A percentile compares a stretch with the other conserved stretches of the same genome.
These are phyloP conservation scores for Chrosomus eos DNA, from an alignment of 2,797 vertebrate genomes.

Conservation along the genomic window DNA sequence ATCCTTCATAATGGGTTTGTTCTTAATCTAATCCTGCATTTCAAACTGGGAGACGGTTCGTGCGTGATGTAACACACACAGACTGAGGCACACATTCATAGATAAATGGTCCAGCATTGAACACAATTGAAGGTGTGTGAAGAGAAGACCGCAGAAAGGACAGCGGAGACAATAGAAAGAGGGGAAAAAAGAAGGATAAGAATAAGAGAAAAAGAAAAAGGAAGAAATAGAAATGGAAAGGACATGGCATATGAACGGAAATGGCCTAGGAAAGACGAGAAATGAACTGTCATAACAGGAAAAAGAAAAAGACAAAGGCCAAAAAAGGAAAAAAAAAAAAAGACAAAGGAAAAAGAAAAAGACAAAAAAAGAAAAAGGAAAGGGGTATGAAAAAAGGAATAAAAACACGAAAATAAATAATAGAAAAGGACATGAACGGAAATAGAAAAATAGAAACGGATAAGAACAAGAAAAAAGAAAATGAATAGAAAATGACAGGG, in stretches of 20 bases:
- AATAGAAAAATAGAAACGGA: not conserved
- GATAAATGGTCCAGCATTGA: not conserved
- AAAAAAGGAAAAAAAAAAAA: not conserved
- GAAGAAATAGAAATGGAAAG: not conserved
- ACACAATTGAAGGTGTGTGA: not conserved
- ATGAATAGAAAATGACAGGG: not conserved
- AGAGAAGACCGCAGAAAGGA: not conserved
- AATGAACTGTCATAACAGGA: not conserved
- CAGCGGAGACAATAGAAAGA: not conserved
- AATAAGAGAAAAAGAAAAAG: not conserved
- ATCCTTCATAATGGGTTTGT: constrained; percentile 39
- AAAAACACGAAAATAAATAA: not conserved
- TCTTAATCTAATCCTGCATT: constrained; percentile 40
- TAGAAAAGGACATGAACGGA: not conserved
- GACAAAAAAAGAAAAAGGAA: not conserved
- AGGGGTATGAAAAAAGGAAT: not conserved
- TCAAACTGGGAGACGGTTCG: constrained; percentile 8
- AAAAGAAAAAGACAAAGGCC: not conserved
- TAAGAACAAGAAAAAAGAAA: not conserved
- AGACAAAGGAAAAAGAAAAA: not conserved
- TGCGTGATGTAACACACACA: not conserved
- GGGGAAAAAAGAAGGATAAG: not conserved
- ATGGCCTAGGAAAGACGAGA: not conserved
- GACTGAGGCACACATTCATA: not conserved
- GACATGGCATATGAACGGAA: not conserved